phyloP scores from a whole-genome alignment of 2,797 vertebrate species.

The Leptatherina wallacei region DNA sequence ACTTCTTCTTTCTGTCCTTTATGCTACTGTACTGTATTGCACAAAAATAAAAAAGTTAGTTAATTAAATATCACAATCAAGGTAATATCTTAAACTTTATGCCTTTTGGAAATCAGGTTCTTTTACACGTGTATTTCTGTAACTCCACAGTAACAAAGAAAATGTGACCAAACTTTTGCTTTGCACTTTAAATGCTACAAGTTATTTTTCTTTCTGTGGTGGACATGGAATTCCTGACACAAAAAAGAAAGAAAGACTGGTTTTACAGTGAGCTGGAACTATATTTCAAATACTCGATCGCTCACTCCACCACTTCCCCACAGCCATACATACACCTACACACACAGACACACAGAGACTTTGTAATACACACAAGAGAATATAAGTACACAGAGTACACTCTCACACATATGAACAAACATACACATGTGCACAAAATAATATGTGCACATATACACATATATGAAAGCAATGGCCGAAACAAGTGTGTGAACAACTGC shows the following conservation, averaged over 20 bases:
- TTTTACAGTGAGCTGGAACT: conserved; percentile 16
- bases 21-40: background rate
- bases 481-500: conserved; percentile 97
- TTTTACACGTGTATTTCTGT: background rate
- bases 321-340: conserved; percentile 10
- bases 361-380: conserved; percentile 18
- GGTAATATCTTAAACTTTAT: background rate
- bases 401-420: conserved; percentile 37
- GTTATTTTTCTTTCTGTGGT: conserved; percentile 4
- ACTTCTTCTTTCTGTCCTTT: background rate
- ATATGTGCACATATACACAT: conserved; percentile 55
- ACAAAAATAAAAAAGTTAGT: background rate
- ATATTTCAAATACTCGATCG: conserved; percentile 3
- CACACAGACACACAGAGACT: background rate
- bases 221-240: background rate
- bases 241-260: conserved; percentile 8
- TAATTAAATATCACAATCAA: background rate
- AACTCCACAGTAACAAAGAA: background rate
- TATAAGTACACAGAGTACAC: conserved; percentile 17
- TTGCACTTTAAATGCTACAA: background rate
- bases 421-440: conserved; percentile 52
- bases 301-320: background rate
- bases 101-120: conserved; percentile 5
- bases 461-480: conserved; percentile 85
- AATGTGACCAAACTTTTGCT: background rate